These are phyloP conservation scores for Antechinus flavipes DNA, from an alignment of 2,113 vertebrate genomes.

Conservation along the genomic window DNA sequence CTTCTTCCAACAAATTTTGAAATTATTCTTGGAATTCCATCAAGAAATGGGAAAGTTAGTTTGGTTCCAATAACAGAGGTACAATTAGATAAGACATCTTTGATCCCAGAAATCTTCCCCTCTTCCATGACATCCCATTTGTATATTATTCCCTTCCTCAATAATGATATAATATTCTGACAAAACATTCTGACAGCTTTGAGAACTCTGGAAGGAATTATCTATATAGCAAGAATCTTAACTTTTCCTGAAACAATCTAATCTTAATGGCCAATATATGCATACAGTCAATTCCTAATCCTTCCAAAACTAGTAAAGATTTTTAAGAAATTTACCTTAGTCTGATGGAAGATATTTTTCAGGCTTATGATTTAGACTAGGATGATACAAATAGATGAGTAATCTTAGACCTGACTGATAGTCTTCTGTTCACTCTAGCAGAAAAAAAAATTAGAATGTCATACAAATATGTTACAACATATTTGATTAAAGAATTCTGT, in stretches of 20 bases:
- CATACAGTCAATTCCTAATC: not conserved
- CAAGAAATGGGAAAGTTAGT: not conserved
- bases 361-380: not conserved
- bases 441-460: not conserved
- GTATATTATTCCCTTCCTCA: not conserved
- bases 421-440: not conserved
- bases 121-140: not conserved
- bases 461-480: not conserved
- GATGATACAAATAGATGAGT: not conserved
- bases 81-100: not conserved
- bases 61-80: not conserved
- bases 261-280: not conserved
- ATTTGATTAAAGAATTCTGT: not conserved
- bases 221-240: not conserved
- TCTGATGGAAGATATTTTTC: not conserved
- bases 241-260: not conserved
- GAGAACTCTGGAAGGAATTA: not conserved
- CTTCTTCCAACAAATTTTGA: not conserved
- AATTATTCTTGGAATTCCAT: not conserved
- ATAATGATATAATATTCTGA: not conserved
- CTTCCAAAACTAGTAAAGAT: not conserved
- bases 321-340: not conserved
- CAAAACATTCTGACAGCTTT: not conserved
- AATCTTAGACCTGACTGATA: not conserved
- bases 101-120: not conserved